Base-by-base conservation (phyloP, 2,113 vertebrate species). In the Ginglymostoma cirratum region DNA sequence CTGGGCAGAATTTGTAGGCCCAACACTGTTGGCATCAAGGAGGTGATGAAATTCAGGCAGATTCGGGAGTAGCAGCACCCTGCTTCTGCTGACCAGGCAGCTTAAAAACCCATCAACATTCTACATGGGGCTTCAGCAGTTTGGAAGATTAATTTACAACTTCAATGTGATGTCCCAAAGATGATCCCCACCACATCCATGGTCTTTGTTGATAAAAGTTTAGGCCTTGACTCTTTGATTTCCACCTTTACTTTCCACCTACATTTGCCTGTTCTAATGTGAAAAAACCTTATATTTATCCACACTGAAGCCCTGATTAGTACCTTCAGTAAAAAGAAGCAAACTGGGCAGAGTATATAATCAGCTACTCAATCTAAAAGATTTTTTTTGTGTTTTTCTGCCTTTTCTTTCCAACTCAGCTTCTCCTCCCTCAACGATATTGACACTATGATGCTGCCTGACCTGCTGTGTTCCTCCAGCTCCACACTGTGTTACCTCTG, bases 311-410 rank as follows among this genome's bases (percentile, higher is more conserved):
- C 19, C 61, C 61, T 21, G 34, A n/a, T 67, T 65, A 93, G 23
- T 66, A 66, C 34, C 89, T 93, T 93, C 30, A 93, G 67, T 66
- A 38, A 93, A 93, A n/a, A 93, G 80, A 45, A 83, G 2, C 89
- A 67, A 38, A 38, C 15, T n/a, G 2, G 34, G 17, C 19, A 66
- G n/a, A 38, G n/a, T 6, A 2, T n/a, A 34, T 61, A 90, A 90
- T 90, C 87, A 90, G n/a, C 27, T 4, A 30, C 30, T 90, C 87
- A 90, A 3, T 55, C 52, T 17, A 23, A 66, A 93, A 17, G 14
- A 80, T n/a, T 80, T 3, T 38, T 78, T 38, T 80, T 7, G 38
- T 38, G 34, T 80, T 80, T 83, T 83, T 83, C 15, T 83, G 80
- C 19, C 19, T 7, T 4, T 42, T 83, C 24, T 52, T 27, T 48